phyloP scores from a whole-genome alignment of 2,113 vertebrate species.

The Salvator merianae region DNA sequence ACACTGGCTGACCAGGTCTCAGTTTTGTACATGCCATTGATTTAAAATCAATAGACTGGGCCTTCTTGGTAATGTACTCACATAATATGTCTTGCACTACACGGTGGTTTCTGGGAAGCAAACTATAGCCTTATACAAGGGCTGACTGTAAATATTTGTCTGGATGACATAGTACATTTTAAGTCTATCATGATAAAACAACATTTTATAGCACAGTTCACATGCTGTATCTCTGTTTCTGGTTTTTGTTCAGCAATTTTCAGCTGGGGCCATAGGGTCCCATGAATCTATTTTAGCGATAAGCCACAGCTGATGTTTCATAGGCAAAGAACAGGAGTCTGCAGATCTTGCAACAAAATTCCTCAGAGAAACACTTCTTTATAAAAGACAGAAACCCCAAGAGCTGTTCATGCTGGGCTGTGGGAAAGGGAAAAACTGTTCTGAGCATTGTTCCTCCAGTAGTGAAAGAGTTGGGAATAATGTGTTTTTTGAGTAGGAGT shows the following conservation, averaged over 20 bases:
- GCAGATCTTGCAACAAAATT: constrained; percentile 31
- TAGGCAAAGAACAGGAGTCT: constrained; percentile 53
- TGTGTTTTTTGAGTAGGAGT: no score
- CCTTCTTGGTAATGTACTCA: no score
- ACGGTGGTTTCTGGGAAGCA: no score
- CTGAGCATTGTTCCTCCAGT: background rate
- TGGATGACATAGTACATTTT: constrained; percentile 78
- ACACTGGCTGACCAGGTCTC: no score
- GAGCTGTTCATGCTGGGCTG: no score
- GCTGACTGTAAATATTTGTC: constrained; percentile 69
- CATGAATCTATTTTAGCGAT: constrained; percentile 71
- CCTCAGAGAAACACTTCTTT: background rate
- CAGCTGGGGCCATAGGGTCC: constrained; percentile 75
- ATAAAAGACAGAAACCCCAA: no score
- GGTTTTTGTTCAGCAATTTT: constrained; percentile 79
- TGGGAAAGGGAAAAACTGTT: background rate
- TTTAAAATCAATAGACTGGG: no score
- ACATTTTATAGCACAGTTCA: constrained; percentile 79
- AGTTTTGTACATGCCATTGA: no score
- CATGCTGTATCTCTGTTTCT: constrained; percentile 81
- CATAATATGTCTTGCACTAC: no score
- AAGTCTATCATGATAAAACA: constrained; percentile 83
- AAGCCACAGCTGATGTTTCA: constrained; percentile 53
- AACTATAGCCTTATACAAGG: no score
- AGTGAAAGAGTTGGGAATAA: no score